These are phyloP conservation scores for Bolborhynchus lineola DNA, from an alignment of 2,113 vertebrate genomes.

Conservation along the genomic window DNA sequence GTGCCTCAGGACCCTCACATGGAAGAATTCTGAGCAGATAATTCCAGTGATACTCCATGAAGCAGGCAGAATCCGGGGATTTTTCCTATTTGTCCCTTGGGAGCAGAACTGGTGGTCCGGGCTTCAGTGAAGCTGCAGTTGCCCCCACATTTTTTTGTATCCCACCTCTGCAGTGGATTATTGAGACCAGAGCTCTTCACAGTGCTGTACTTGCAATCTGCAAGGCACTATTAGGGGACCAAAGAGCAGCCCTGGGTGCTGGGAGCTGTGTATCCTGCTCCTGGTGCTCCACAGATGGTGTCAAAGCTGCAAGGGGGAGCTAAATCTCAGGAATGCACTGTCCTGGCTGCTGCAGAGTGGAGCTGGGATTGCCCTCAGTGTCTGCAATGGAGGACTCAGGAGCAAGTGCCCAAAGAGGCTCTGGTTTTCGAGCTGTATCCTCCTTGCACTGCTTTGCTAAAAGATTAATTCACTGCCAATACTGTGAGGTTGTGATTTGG, in stretches of 20 bases:
- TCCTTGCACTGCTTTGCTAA: background rate
- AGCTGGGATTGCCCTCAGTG: background rate
- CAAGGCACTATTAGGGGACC: accelerated
- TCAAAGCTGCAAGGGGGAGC: background rate
- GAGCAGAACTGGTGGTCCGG: background rate
- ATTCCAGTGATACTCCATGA: background rate
- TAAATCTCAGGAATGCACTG: background rate
- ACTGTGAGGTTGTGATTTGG: background rate
- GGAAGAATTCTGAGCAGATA: background rate
- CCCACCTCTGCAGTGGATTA: background rate
- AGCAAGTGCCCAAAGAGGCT: background rate
- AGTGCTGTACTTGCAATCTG: background rate
- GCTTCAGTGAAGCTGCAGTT: background rate
- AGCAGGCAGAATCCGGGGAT: accelerated
- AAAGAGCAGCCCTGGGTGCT: background rate
- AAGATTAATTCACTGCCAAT: background rate
- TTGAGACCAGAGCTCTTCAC: background rate
- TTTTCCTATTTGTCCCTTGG: background rate
- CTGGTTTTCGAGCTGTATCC: background rate
- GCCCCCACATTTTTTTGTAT: background rate
- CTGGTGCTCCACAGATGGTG: background rate
- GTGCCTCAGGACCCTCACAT: background rate
- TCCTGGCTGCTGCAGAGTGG: background rate
- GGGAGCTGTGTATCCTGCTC: background rate
- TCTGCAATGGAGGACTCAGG: background rate